Percentiles rank a stretch among this genome's conserved stretches.
phyloP scores from a whole-genome alignment of 2,888 invertebrate genomes.

The Willowsia nigromaculata region DNA sequence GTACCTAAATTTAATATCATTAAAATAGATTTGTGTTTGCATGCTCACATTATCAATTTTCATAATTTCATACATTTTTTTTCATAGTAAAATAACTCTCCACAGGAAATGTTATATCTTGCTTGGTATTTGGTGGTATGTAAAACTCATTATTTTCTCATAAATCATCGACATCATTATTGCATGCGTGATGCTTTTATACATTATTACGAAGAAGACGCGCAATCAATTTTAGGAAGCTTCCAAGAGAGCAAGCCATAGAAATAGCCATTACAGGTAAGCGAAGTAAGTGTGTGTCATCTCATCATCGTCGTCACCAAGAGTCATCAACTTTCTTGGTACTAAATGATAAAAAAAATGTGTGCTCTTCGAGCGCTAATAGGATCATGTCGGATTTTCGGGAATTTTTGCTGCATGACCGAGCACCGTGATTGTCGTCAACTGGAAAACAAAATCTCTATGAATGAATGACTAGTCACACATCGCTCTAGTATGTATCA shows the following conservation, averaged over 20 bases:
- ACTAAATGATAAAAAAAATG: not conserved
- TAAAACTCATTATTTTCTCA: slow-evolving; percentile 21
- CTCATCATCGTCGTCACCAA: not conserved
- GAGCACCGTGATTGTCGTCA: not conserved
- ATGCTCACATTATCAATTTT: not conserved
- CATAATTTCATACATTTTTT: not conserved
- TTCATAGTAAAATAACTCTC: not conserved
- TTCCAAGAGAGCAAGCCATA: too few relatives aligned
- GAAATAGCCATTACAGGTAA: not conserved
- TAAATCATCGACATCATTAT: not conserved
- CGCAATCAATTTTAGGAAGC: not conserved
- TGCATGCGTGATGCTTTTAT: too few relatives aligned
- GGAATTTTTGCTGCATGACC: slow-evolving; percentile 7
- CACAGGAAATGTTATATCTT: not conserved
- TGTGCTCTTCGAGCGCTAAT: not conserved
- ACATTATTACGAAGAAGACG: not conserved
- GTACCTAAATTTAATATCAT: not conserved
- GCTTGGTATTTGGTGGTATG: not conserved
- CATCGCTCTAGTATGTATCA: too few relatives aligned
- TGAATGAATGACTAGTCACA: not conserved
- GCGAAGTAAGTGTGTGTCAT: not conserved
- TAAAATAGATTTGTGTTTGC: not conserved
- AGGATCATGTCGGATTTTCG: slow-evolving; percentile 13
- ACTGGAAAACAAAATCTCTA: too few relatives aligned
- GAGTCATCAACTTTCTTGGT: not conserved